Evolutionary conservation across 1,140 invertebrate genomes (phyloP), one percentile per base, ranked within the genome.

Genomic region (Hycleus cichorii): DNA sequence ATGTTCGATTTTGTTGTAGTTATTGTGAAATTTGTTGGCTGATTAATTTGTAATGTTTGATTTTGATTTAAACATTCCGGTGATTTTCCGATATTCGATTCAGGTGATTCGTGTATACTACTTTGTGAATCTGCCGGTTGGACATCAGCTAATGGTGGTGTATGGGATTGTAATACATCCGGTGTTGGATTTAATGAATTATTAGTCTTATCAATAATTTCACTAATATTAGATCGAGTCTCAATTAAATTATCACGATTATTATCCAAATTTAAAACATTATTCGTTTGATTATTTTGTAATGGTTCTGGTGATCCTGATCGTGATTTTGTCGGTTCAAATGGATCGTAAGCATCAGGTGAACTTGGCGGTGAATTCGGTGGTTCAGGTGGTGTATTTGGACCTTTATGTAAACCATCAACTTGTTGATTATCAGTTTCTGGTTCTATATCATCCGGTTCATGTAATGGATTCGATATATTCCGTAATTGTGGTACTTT

Each of bases 301-400:
- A 39, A 71, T 57, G 65, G 78, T 61, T 69, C 76, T 43, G 72
- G 78, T 60, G 64, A 77, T 39, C 62, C 74, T 0, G 87, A 88
- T 42, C 88, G 80, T 3, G 89, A 91, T 69, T 89, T 90, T 1
- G 90, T 91, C 1, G 90, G 90, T 68, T 91, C 89, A 69, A 90
- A 92, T 1, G 90, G 90, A 82, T 92, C 90, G 71, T 92, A 93
- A 3, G 82, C 88, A 69, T 90, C 88, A 3, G 83, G 84, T 3
- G 84, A 84, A 7, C 80, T 82, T 0, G 81, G 81, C 0, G 83
- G 80, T 3, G 80, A 82, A 12, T 76, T 78, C 0, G 81, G 82
- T 0, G 82, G 82, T 62, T 83, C 81, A 0, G 81, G 81, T 3
- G 82, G 83, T 7, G 83, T 85, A 59, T 84, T 84, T 0, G 83